These are phyloP conservation scores for Hemicentrotus pulcherrimus DNA, from an alignment of 35 echinoderm and acorn worm species.

Conservation along the genomic window DNA sequence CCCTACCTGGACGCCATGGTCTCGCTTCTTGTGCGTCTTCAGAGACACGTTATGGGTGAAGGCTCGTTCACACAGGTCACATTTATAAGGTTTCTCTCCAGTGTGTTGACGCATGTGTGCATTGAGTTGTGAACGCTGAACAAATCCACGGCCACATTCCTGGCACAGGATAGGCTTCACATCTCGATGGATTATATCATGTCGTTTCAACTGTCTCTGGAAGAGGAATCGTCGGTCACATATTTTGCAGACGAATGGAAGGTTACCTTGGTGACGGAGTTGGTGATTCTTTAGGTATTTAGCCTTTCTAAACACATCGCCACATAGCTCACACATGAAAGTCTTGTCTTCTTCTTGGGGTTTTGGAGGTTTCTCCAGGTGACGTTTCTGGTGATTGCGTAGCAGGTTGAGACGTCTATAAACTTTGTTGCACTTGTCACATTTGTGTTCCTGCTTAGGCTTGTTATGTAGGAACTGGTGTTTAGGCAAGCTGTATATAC, in stretches of 20 bases:
- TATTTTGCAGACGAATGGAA: slow-evolving; percentile 49
- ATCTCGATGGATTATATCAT: slow-evolving; percentile 39
- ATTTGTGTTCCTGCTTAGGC: not conserved
- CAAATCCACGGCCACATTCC: slow-evolving; percentile 58
- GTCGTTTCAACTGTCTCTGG: slow-evolving; percentile 40
- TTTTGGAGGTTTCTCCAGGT: not conserved
- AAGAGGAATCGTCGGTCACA: slow-evolving; percentile 42
- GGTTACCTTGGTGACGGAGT: slow-evolving; percentile 40
- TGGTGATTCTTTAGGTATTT: slow-evolving; percentile 48
- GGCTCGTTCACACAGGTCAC: slow-evolving; percentile 55
- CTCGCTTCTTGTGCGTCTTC: slow-evolving; percentile 62
- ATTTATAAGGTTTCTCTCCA: slow-evolving; percentile 72
- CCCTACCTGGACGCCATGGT: slow-evolving; percentile 59
- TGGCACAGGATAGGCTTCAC: slow-evolving; percentile 56
- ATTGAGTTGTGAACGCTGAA: slow-evolving; percentile 52
- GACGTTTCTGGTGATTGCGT: slow-evolving; percentile 29
- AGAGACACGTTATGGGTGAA: slow-evolving; percentile 74
- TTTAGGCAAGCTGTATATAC: slow-evolving; percentile 43
- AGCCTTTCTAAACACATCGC: slow-evolving; percentile 42
- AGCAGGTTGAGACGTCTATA: slow-evolving; percentile 37
- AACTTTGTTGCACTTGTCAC: slow-evolving; percentile 38
- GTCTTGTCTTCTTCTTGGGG: not conserved
- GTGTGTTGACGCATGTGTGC: slow-evolving; percentile 67
- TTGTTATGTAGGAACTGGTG: slow-evolving; percentile 37
- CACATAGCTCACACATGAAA: slow-evolving; percentile 57